Evolutionary conservation across 2,113 vertebrate species (phyloP).

Genomic region (Aegotheles bennettii): DNA sequence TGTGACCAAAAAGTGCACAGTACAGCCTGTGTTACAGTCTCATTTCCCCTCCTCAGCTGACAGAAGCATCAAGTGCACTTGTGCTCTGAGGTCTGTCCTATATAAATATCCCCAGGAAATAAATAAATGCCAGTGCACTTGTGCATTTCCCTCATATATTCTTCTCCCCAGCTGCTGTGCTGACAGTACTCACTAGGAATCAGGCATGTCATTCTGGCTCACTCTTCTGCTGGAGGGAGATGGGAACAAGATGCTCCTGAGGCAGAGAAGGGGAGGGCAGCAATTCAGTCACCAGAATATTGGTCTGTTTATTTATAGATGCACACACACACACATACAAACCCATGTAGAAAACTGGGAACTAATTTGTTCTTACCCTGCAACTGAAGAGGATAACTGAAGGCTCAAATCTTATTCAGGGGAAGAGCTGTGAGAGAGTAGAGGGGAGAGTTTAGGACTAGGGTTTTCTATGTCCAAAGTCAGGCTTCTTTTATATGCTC

Average conservation of each 20-base stretch:
- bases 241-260: slow-evolving; percentile 63
- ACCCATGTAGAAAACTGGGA: not conserved
- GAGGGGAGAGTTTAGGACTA: not conserved
- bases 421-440: not conserved
- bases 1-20: not conserved
- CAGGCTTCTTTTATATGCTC: not conserved
- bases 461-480: not conserved
- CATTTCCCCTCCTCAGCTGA: slow-evolving; percentile 37
- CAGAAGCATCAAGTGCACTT: slow-evolving; percentile 56
- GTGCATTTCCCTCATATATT: slow-evolving; percentile 58
- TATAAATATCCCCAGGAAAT: slow-evolving; percentile 71
- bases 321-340: not conserved
- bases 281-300: not conserved
- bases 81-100: slow-evolving; percentile 64
- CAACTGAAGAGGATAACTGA: not conserved
- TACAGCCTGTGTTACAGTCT: slow-evolving; percentile 7
- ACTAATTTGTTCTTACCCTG: not conserved
- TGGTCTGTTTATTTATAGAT: slow-evolving; percentile 30
- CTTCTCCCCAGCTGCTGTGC: slow-evolving; percentile 66
- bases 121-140: slow-evolving; percentile 65
- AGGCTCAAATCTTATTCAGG: not conserved
- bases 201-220: slow-evolving; percentile 55
- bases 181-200: slow-evolving; percentile 60
- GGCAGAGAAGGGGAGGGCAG: slow-evolving; percentile 11
- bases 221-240: slow-evolving; percentile 45